Conservation (phyloP, 2,113 vertebrate species). For the Pseudorectes ferrugineus region DNA sequence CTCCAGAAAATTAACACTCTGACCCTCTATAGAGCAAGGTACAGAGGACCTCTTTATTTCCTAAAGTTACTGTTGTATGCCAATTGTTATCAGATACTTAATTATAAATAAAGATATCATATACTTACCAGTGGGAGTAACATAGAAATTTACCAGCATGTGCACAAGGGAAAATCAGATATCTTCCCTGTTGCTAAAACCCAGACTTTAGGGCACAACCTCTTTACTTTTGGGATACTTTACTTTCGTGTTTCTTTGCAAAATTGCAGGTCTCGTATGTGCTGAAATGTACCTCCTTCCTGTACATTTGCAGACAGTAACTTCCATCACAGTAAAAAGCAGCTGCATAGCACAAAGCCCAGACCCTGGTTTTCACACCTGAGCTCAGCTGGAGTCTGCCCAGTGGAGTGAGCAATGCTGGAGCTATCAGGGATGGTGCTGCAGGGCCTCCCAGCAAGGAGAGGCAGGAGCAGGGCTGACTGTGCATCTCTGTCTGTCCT, state of each 20-base stretch:
- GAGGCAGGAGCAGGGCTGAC: background rate
- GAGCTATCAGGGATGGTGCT: background rate
- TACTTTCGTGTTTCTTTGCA: background rate
- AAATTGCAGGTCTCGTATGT: background rate
- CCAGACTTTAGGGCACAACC: background rate
- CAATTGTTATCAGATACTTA: background rate
- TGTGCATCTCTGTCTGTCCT: background rate
- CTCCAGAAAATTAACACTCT: background rate
- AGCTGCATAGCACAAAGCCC: background rate
- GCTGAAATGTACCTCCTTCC: accelerated
- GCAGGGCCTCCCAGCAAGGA: background rate
- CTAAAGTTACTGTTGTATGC: background rate
- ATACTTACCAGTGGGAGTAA: background rate
- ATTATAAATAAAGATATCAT: background rate
- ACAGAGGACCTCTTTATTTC: background rate
- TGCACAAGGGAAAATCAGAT: background rate
- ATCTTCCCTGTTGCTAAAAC: background rate
- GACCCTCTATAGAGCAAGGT: background rate
- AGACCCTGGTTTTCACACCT: background rate
- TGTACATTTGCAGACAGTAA: accelerated
- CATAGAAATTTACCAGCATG: background rate
- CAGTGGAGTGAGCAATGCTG: background rate
- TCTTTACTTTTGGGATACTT: background rate
- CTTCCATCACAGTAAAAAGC: background rate
- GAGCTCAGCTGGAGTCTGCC: background rate